Evolutionary conservation across 2,113 vertebrate species (phyloP), one percentile per base, ranked within the genome.

Genomic region (Jaculus jaculus): DNA sequence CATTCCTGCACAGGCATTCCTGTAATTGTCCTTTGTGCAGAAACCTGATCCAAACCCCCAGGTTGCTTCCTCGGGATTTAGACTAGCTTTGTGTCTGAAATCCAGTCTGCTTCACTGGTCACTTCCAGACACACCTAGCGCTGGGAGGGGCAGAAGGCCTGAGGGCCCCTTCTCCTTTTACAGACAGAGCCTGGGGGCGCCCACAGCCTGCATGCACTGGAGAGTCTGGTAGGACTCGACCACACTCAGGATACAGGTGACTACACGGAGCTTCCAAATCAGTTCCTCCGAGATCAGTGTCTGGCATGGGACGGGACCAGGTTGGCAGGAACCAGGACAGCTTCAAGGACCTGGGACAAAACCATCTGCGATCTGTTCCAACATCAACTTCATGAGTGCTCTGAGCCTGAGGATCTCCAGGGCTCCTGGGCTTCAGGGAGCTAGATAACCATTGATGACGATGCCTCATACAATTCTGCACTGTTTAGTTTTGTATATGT

Each of bases 1-100:
- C 98, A 98, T 98, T 98, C 98, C 98, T 96, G 91, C 85, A 94
- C 97, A 98, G 98, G 98, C 96, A 98, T 98, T 97, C 95, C 97
- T 97, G 98, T 99, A 98, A 98, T 98, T 98, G 94, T 77, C 95
- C 91, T 98, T 97, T 97, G 88, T 95, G 77, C 94, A 97, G 97
- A 96, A 97, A 98, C 95, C 95, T 95, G 98, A 98, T 98, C 98
- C 98, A 98, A 98, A 97, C 97, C 96, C 96, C 98, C 97, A 96
- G 97, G 96, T 97, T 96, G 72, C 97, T 97, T 96, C 96, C 84
- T 94, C 90, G 95, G 92, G 88, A 96, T 96, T 97, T 92, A 96
- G 86, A 93, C 83, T 78, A 65, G 60, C 97, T 98, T 96, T 87
- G 96, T 98, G 97, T 96, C 84, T 97, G 91, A 97, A 97, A 97